Conservation (phyloP, 2,797 vertebrate species). For the Heterohyrax brucei region DNA sequence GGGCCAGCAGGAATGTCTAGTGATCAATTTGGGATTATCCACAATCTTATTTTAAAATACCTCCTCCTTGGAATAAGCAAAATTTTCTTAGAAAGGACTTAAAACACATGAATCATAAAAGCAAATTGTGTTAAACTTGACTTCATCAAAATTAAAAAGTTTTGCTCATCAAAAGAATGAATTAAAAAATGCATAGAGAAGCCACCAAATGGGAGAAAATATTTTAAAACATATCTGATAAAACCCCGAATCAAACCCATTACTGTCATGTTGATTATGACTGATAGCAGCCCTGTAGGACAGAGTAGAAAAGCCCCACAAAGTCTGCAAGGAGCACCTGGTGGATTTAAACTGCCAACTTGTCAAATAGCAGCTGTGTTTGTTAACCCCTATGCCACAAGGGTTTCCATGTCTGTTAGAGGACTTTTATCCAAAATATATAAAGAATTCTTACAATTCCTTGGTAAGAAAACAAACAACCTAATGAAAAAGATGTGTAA, state of each 20-base stretch:
- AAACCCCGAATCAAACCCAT: no score
- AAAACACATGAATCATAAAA: not conserved
- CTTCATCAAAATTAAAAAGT: not conserved
- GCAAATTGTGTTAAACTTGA: slow-evolving; percentile 9
- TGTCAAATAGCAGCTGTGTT: no score
- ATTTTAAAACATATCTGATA: not conserved
- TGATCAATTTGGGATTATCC: not conserved
- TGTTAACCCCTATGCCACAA: no score
- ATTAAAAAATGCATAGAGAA: not conserved
- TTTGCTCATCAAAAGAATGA: slow-evolving; percentile 18
- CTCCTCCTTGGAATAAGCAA: not conserved
- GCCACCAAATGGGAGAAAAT: not conserved
- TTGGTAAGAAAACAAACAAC: not conserved
- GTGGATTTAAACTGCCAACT: no score
- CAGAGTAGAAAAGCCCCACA: no score
- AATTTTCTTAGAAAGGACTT: slow-evolving; percentile 7
- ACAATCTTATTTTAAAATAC: slow-evolving; percentile 7
- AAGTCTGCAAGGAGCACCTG: no score
- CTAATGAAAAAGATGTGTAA: not conserved
- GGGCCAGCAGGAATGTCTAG: not conserved
- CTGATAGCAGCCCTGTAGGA: no score
- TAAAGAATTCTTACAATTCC: not conserved
- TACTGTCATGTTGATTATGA: no score
- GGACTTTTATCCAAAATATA: not conserved
- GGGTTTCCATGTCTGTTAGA: not conserved